Base-by-base conservation (phyloP, 2,797 vertebrate genomes). In the Pteropus rufus region DNA sequence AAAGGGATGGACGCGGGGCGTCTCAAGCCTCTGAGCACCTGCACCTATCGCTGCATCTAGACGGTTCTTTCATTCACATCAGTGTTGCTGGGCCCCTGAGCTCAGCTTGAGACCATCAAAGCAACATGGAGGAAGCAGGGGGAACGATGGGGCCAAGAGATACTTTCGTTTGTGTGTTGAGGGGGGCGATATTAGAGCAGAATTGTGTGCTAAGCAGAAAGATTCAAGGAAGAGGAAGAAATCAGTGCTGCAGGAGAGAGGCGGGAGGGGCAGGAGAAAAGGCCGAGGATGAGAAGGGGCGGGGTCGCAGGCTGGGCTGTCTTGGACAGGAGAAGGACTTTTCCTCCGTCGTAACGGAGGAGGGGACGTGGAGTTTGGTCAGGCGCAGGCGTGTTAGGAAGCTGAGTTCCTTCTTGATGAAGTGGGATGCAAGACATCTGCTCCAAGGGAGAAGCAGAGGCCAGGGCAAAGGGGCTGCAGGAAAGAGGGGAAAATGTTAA, bases 391-490 rank as follows among this genome's bases (percentile, higher is more conserved):
- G 2, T 54, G 16, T 39, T 34, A 29, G 14, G 39, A 93, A 56
- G 69, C 49, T 49, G 49, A 49, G 41, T 52, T 49, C 62, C 87
- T 69, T 77, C 54, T 5, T 29, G 0, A 7, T 24, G 31, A 72
- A 65, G 81, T 1, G 2, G 19, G 36, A 34, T 24, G 7, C 10
- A 11, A 44, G 65, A 10, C 8, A 16, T 46, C 26, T 0, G 5
- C 72, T 64, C 36, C 65, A 10, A 29, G 49, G n/a, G 65, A 46
- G 56, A 31, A 10, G 29, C 52, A 24, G 76, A 64, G 23, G 10
- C 62, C 12, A 1, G 7, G 41, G 24, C 7, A 4, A 3, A 3
- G 65, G 14, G 3, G 10, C n/a, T 41, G 75, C 0, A 0, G 23
- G n/a, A 11, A 29, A 31, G 26, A 26, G 23, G 26, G 34, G 15